phyloP scores from a whole-genome alignment of 2,797 vertebrate species.

The Poeciliopsis gracilis region DNA sequence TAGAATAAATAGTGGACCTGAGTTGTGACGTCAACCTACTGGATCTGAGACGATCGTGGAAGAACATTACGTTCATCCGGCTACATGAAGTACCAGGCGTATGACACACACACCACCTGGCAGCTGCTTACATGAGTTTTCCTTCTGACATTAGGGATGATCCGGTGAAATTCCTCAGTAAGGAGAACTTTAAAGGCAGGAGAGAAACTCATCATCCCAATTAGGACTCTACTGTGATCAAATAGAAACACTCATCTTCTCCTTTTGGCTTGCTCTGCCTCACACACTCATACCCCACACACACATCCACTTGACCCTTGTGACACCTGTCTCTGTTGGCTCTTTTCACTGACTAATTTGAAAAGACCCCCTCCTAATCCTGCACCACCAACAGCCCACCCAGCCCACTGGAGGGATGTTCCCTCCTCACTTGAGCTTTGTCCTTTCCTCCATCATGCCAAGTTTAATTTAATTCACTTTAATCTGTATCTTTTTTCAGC shows the following conservation, averaged over 20 bases:
- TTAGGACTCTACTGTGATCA: slow-evolving; percentile 54
- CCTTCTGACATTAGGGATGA: neutral
- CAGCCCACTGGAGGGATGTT: neutral
- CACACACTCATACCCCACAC: slow-evolving; percentile 22
- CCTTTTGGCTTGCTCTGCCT: neutral
- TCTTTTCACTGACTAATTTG: slow-evolving; percentile 53
- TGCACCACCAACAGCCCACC: slow-evolving; percentile 7
- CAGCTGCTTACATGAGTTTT: neutral
- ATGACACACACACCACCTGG: neutral
- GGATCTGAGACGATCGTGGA: too few species aligned
- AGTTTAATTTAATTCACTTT: neutral
- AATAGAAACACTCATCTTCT: slow-evolving; percentile 47
- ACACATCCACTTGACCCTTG: neutral
- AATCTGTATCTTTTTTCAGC: neutral
- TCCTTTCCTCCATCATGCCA: neutral
- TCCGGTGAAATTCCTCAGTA: neutral
- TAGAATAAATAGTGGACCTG: too few species aligned
- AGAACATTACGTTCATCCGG: neutral
- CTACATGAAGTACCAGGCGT: neutral
- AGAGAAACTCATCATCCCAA: slow-evolving; percentile 44
- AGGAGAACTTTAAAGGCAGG: slow-evolving; percentile 10
- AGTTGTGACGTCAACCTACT: too few species aligned
- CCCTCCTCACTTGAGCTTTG: neutral
- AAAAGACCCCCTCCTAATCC: slow-evolving; percentile 37
- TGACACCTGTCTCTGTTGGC: slow-evolving; percentile 65